phyloP scores from a whole-genome alignment of 2,797 vertebrate species.

The Sitta carolinensis region DNA sequence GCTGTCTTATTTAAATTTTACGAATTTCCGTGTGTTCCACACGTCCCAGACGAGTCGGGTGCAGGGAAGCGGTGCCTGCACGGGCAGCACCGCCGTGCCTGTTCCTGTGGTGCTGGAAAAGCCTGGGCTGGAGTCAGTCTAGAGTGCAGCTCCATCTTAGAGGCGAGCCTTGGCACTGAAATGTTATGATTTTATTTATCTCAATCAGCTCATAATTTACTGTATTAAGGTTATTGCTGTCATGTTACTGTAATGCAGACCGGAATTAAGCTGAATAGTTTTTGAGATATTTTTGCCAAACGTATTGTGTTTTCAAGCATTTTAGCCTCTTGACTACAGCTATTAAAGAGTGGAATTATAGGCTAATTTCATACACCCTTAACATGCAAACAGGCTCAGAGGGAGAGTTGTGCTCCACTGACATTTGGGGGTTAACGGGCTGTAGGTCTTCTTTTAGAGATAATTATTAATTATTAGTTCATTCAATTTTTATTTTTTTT shows the following conservation, averaged over 20 bases:
- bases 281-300: background rate
- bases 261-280: background rate
- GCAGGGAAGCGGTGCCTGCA: background rate
- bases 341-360: background rate
- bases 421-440: background rate
- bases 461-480: background rate
- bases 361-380: background rate
- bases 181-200: background rate
- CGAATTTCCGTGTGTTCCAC: constrained; percentile 62
- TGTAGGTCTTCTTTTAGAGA: background rate
- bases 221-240: background rate
- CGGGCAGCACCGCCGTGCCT: background rate
- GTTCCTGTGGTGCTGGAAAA: background rate
- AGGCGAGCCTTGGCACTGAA: background rate
- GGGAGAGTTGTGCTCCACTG: background rate
- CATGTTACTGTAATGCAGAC: background rate
- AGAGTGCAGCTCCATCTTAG: background rate
- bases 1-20: constrained; percentile 69
- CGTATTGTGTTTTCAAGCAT: background rate
- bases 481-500: background rate
- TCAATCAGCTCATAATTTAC: background rate
- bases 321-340: background rate
- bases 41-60: constrained; percentile 26
- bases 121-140: background rate
- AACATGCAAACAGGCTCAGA: background rate